Base-by-base conservation (phyloP, 1,140 invertebrate species). In the Archivesica marissinica region DNA sequence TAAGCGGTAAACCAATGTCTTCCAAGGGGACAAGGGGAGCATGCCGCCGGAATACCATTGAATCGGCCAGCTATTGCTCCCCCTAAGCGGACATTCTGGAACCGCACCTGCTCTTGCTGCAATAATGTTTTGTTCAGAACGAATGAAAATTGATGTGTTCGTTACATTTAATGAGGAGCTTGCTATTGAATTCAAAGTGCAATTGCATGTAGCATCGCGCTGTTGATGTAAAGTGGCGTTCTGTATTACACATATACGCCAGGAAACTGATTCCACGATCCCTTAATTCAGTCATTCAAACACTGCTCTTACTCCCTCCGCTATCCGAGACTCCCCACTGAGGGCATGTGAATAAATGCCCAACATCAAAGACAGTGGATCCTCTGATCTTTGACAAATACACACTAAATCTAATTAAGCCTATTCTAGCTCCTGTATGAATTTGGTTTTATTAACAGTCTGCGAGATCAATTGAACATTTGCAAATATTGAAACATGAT, bases 391-490 rank as follows among this genome's bases (percentile, higher is more conserved):
- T 33, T 72, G 39, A 47, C 41, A 47, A 72, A 72, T 47, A 72
- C 68, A 72, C 28, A 72, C 41, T 72, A 72, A 47, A 72, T 30
- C 68, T 72, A 72, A 72, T 72, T 72, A 44, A 72, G 41, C 68
- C 41, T 33, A 44, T 33, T 72, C 68, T 50, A 44, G 38, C 39
- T 25, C 41, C 41, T 72, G 68, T 25, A 33, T 72, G 68, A 50
- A 72, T 72, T 50, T 72, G n/a, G n/a, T 72, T 56, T 72, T 47
- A 47, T 72, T 25, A 72, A 41, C 39, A 30, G 50, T 50, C 41
- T 47, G 9, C 2, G 23, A 72, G 68, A 50, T 72, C 28, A 72
- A 72, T 72, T 72, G 68, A 72, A 72, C 33, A 72, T 50, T 44
- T 23, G 68, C 41, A 72, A 72, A 44, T 47, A 47, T 72, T 72